These are phyloP conservation scores for Metridium senile DNA, from an alignment of 92 coral and sea anemone species.

Conservation along the genomic window DNA sequence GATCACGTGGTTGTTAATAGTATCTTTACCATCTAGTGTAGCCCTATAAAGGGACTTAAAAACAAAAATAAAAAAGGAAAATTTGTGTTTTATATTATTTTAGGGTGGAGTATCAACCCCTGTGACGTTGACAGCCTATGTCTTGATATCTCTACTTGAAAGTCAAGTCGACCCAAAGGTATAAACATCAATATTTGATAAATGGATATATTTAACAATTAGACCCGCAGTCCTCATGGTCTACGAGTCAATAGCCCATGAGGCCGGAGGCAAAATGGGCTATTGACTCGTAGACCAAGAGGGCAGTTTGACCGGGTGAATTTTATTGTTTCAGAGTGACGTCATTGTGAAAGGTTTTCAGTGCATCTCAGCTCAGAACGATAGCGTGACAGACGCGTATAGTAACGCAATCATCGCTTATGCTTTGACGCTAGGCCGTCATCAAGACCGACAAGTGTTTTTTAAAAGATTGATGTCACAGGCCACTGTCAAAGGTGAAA, in stretches of 20 bases:
- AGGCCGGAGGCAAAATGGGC: no score
- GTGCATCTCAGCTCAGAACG: slow-evolving; percentile 45
- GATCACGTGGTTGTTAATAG: no score
- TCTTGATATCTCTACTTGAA: slow-evolving; percentile 79
- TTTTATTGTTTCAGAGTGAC: background rate
- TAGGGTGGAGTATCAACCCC: slow-evolving; percentile 80
- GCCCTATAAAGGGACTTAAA: no score
- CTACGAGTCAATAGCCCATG: no score
- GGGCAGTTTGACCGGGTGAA: background rate
- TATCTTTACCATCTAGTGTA: no score
- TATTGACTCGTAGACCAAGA: no score
- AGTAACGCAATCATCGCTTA: slow-evolving; percentile 72
- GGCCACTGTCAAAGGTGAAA: slow-evolving; percentile 75
- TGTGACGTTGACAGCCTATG: slow-evolving; percentile 78
- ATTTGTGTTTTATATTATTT: no score
- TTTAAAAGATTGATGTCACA: slow-evolving; percentile 56
- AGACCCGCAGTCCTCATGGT: no score
- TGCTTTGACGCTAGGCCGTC: slow-evolving; percentile 67
- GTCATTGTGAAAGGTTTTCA: slow-evolving; percentile 33
- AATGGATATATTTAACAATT: no score
- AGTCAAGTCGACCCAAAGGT: slow-evolving; percentile 64
- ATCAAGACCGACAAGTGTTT: slow-evolving; percentile 33
- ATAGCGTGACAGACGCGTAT: slow-evolving; percentile 73
- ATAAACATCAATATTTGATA: no score
- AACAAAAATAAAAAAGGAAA: background rate